phyloP scores from a whole-genome alignment of 2,888 invertebrate species.

The Meta bourneti region DNA sequence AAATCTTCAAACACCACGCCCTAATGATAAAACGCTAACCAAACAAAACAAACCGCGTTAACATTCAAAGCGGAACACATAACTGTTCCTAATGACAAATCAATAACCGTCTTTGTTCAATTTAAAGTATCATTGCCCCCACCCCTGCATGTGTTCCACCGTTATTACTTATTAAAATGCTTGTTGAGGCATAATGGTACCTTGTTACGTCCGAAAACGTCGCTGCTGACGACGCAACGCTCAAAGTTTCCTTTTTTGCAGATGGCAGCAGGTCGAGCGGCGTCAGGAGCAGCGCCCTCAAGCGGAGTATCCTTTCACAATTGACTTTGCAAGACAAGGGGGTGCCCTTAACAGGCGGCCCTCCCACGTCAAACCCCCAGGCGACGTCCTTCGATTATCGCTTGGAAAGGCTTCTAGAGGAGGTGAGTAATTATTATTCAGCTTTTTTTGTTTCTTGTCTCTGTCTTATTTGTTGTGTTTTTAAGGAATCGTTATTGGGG shows the following conservation, averaged over 20 bases:
- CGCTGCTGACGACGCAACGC: conserved; percentile 41
- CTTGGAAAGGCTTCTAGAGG: conserved; percentile 64
- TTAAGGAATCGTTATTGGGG: not conserved
- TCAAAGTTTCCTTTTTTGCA: conserved; percentile 52
- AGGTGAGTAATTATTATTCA: conserved; percentile 60
- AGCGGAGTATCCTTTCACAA: conserved; percentile 75
- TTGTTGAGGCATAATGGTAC: conserved; percentile 48
- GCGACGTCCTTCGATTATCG: conserved; percentile 68
- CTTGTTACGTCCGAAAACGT: conserved; percentile 31
- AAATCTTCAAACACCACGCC: too few relatives aligned
- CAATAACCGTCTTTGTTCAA: conserved; percentile 21
- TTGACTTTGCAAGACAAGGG: conserved; percentile 73
- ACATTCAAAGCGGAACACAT: not conserved
- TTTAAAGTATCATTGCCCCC: not conserved
- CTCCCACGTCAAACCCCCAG: conserved; percentile 31
- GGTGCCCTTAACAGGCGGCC: conserved; percentile 6
- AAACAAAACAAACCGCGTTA: not conserved
- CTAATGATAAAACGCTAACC: not conserved
- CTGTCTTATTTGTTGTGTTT: not conserved
- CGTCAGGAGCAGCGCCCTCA: conserved; percentile 74
- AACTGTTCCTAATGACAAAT: conserved; percentile 28
- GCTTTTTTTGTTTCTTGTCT: conserved; percentile 2
- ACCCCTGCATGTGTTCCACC: not conserved
- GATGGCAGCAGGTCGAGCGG: conserved; percentile 75
- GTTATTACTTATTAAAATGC: conserved; percentile 48